Conservation (phyloP, 2,113 vertebrate species). For the Mungos mungo region DNA sequence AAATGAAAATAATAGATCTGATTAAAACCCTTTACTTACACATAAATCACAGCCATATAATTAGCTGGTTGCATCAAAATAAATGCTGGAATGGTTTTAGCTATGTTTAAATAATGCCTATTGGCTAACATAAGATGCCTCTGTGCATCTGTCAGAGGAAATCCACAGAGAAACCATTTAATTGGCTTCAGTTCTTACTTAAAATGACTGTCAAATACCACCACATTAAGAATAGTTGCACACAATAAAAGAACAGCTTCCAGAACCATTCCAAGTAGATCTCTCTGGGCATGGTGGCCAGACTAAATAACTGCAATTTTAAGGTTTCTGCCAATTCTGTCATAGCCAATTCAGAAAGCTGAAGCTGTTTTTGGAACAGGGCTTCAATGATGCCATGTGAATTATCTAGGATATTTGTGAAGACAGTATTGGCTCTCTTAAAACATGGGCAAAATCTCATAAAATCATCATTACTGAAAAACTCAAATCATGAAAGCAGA, state of each 20-base stretch:
- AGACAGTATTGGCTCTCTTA: not conserved
- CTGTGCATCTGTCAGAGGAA: constrained; percentile 27
- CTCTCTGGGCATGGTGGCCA: not conserved
- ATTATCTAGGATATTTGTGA: constrained; percentile 6
- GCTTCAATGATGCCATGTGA: not conserved
- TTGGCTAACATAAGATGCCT: constrained; percentile 22
- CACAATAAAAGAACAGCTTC: constrained; percentile 13
- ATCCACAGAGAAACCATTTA: constrained; percentile 35
- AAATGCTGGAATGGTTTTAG: not conserved
- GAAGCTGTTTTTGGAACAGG: not conserved
- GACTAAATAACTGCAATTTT: constrained; percentile 26
- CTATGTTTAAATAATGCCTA: not conserved
- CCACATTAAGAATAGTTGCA: constrained; percentile 34
- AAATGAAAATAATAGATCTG: not conserved
- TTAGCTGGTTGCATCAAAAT: constrained; percentile 28
- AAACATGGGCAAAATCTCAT: not conserved
- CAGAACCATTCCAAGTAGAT: constrained; percentile 31
- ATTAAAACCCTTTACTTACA: constrained; percentile 53
- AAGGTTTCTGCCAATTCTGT: constrained; percentile 41
- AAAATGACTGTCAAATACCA: constrained; percentile 42
- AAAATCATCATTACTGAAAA: constrained; percentile 4
- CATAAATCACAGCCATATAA: not conserved
- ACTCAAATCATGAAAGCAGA: not conserved
- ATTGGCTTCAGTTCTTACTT: constrained; percentile 29
- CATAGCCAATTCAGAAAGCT: not conserved